phyloP scores from a whole-genome alignment of 2,888 invertebrate genomes.

The Athalia cordata region DNA sequence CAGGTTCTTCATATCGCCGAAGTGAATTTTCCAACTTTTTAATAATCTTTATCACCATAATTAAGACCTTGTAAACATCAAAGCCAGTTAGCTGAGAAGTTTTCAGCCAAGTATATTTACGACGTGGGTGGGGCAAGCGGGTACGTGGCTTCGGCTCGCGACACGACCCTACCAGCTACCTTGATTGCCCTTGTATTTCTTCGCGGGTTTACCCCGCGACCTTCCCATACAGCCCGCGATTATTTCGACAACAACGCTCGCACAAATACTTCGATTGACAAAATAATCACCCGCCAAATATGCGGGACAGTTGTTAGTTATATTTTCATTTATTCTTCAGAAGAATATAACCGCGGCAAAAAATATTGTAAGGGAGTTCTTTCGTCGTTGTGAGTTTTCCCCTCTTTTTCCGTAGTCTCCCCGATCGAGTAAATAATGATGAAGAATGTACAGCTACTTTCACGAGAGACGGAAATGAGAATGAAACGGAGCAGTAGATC shows the following conservation, averaged over 20 bases:
- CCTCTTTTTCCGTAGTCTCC: neutral
- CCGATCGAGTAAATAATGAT: neutral
- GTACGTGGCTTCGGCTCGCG: neutral
- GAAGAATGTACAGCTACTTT: neutral
- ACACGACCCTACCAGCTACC: neutral
- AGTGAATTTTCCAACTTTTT: conserved; percentile 39
- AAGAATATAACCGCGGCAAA: too few species aligned
- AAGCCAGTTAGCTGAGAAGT: conserved; percentile 21
- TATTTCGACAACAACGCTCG: too few species aligned
- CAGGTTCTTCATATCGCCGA: conserved; percentile 28
- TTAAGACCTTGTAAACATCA: conserved; percentile 32
- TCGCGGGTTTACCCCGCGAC: neutral
- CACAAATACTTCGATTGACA: too few species aligned
- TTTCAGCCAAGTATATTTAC: conserved; percentile 1
- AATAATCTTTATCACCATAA: conserved; percentile 27
- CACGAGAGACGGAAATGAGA: neutral
- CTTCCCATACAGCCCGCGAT: neutral
- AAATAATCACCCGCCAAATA: too few species aligned
- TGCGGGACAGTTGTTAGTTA: too few species aligned
- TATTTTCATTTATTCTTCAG: too few species aligned
- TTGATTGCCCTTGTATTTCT: conserved; percentile 7
- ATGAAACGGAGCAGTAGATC: conserved; percentile 4
- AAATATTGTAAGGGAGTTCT: too few species aligned
- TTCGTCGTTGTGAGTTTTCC: too few species aligned
- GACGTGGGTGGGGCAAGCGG: neutral